These are phyloP conservation scores for Petrocephalus sullivani DNA, from an alignment of 2,797 vertebrate genomes.

Conservation along the genomic window DNA sequence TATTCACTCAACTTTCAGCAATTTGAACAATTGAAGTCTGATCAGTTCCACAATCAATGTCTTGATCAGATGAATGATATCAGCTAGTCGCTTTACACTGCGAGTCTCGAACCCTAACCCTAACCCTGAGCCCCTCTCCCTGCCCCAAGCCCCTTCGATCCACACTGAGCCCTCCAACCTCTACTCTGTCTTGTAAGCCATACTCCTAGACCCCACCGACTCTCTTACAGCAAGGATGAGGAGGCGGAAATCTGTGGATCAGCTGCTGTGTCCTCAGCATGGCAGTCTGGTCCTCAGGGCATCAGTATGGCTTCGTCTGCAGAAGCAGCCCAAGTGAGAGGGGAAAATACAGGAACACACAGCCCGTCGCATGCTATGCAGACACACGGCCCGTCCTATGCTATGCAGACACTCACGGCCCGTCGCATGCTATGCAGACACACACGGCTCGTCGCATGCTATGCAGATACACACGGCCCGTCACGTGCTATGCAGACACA, in stretches of 20 bases:
- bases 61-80: neutral
- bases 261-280: neutral
- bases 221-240: neutral
- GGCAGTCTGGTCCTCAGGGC: slow-evolving; percentile 17
- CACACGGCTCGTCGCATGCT: no score
- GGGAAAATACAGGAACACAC: neutral
- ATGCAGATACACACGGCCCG: no score
- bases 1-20: neutral
- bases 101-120: neutral
- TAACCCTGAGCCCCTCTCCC: no score
- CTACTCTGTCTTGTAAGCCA: neutral
- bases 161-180: neutral
- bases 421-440: no score
- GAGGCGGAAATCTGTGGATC: neutral
- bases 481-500: no score
- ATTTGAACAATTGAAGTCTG: neutral
- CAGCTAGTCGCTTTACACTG: neutral
- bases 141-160: no score
- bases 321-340: neutral
- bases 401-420: no score
- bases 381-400: no score
- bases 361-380: neutral
- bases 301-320: slow-evolving; percentile 29
- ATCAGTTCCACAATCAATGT: neutral
- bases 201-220: neutral